Evolutionary conservation across 2,113 vertebrate species (phyloP).

Genomic region (Tiliqua scincoides): DNA sequence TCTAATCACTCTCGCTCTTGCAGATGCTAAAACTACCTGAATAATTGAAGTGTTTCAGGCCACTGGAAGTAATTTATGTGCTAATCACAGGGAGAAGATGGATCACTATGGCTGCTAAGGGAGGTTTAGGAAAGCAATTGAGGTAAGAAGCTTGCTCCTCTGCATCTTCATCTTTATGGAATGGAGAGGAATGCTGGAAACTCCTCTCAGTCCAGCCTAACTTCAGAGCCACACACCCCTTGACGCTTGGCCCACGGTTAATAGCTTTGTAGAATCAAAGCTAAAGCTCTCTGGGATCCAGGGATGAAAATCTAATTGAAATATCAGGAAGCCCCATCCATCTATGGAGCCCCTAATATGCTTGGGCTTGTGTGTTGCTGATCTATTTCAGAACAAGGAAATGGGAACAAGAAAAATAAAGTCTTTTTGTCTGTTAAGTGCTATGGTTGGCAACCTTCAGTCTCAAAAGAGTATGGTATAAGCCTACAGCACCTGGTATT

Average conservation of each 20-base stretch:
- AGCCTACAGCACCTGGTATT: too few relatives aligned
- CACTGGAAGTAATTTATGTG: constrained; percentile 20
- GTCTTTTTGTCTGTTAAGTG: not conserved
- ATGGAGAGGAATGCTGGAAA: not conserved
- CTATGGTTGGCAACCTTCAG: too few relatives aligned
- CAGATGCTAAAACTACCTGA: constrained; percentile 3
- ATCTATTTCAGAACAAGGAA: not conserved
- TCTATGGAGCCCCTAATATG: not conserved
- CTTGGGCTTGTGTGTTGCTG: not conserved
- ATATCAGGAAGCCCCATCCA: not conserved
- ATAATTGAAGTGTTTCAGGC: constrained; percentile 23
- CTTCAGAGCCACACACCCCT: not conserved
- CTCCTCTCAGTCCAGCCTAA: not conserved
- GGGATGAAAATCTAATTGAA: constrained; percentile 25
- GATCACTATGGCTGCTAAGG: not conserved
- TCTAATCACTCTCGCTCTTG: not conserved
- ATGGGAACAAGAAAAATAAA: not conserved
- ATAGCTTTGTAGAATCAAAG: not conserved
- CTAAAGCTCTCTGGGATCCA: constrained; percentile 10
- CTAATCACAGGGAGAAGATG: constrained; percentile 22
- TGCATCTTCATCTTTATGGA: not conserved
- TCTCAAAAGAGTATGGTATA: too few relatives aligned
- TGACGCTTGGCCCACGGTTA: not conserved
- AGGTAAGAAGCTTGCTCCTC: not conserved
- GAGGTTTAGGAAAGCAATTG: constrained; percentile 1